phyloP scores from a whole-genome alignment of 2,888 invertebrate genomes.

The Standfussiana lucernea region DNA sequence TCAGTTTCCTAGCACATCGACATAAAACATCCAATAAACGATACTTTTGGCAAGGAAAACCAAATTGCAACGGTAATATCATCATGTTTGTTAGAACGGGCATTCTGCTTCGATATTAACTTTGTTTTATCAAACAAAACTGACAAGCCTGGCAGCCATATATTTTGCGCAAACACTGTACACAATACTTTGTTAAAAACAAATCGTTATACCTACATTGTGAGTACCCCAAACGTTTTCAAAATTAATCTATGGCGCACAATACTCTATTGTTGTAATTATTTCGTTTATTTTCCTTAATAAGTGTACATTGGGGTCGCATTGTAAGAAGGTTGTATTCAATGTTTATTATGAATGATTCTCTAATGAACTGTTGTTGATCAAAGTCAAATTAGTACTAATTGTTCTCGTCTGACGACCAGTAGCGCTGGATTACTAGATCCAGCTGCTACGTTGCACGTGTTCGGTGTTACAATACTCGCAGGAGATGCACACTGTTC shows the following conservation, averaged over 20 bases:
- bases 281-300: constrained; percentile 64
- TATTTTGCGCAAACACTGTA: constrained; percentile 29
- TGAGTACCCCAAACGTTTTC: constrained; percentile 42
- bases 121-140: constrained; percentile 15
- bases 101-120: constrained; percentile 18
- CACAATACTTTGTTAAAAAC: constrained; percentile 35
- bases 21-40: background rate
- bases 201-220: constrained; percentile 44
- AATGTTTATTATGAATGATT: constrained; percentile 52
- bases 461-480: constrained; percentile 12
- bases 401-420: constrained; percentile 11
- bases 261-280: constrained; percentile 62
- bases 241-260: constrained; percentile 63
- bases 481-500: constrained; percentile 32
- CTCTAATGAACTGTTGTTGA: constrained; percentile 36
- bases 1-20: background rate
- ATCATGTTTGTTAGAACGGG: constrained; percentile 5
- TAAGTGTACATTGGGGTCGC: constrained; percentile 52
- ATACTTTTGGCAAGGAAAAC: background rate
- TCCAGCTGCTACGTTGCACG: constrained; percentile 4
- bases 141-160: constrained; percentile 1
- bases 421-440: background rate
- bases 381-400: constrained; percentile 43
- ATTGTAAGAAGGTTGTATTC: constrained; percentile 47
- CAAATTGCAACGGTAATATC: background rate